These are phyloP conservation scores for Melanogrammus aeglefinus DNA, from an alignment of 2,797 vertebrate genomes.

Conservation along the genomic window DNA sequence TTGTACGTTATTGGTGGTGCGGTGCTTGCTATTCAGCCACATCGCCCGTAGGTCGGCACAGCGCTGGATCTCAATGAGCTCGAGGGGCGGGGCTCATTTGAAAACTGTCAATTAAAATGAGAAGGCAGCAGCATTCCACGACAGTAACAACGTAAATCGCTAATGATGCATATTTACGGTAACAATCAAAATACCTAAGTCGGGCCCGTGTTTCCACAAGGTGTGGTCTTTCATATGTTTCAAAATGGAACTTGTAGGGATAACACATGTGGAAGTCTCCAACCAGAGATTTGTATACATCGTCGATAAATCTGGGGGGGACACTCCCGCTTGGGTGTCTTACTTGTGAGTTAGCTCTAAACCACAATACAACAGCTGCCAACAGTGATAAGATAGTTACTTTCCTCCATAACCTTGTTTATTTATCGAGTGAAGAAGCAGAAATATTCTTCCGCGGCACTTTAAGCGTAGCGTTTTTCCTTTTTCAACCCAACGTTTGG, in stretches of 20 bases:
- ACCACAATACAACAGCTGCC: background rate
- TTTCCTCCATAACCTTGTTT: background rate
- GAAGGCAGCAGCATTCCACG: background rate
- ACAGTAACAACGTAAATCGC: background rate
- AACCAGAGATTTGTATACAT: too few relatives aligned
- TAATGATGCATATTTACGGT: background rate
- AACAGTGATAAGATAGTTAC: background rate
- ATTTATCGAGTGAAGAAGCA: background rate
- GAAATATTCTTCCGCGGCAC: background rate
- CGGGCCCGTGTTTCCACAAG: background rate
- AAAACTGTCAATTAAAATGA: background rate
- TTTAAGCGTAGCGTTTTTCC: background rate
- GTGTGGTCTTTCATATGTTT: background rate
- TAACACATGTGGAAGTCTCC: too few relatives aligned
- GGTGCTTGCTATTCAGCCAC: background rate
- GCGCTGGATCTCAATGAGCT: background rate
- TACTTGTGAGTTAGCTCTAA: background rate
- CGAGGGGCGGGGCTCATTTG: background rate
- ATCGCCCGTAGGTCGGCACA: background rate
- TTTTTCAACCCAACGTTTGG: background rate
- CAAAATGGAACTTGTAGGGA: too few relatives aligned
- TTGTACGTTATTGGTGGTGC: background rate
- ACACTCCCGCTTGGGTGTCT: background rate
- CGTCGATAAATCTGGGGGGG: background rate
- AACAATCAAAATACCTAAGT: background rate